phyloP scores from a whole-genome alignment of 2,797 vertebrate genomes.

The Vultur gryphus region DNA sequence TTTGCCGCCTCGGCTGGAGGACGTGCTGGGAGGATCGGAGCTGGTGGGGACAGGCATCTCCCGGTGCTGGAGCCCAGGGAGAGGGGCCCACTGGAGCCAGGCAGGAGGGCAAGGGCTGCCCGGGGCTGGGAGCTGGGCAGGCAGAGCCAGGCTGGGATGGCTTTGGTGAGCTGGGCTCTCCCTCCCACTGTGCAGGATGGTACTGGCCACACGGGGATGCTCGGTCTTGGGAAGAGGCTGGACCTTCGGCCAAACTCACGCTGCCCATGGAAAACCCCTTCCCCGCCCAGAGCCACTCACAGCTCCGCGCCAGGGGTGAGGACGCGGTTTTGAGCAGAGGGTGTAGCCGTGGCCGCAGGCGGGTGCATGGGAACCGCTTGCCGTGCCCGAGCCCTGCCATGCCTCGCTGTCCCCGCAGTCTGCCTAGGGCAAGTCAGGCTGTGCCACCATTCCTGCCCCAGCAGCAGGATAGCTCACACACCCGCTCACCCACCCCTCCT shows the following conservation, averaged over 20 bases:
- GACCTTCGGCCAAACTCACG: neutral
- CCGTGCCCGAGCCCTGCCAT: accelerated
- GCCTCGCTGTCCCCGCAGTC: neutral
- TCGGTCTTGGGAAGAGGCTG: neutral
- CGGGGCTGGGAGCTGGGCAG: neutral
- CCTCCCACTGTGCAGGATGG: neutral
- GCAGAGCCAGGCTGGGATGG: neutral
- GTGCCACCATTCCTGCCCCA: neutral
- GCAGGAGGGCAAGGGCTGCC: neutral
- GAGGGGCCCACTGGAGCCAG: accelerated
- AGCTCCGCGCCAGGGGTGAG: accelerated
- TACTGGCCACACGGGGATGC: neutral
- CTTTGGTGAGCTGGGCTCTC: accelerated
- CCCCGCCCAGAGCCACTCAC: accelerated
- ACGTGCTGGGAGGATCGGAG: neutral
- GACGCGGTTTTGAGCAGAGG: neutral
- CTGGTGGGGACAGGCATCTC: neutral
- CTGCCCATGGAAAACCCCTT: neutral
- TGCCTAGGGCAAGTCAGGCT: neutral
- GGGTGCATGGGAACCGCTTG: accelerated
- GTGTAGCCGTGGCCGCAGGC: neutral
- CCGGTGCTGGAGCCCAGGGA: accelerated
- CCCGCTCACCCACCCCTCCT: accelerated
- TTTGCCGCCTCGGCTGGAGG: neutral
- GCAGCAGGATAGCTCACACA: neutral